Base-by-base conservation (phyloP, 2,797 vertebrate genomes). In the Ibycter americanus region DNA sequence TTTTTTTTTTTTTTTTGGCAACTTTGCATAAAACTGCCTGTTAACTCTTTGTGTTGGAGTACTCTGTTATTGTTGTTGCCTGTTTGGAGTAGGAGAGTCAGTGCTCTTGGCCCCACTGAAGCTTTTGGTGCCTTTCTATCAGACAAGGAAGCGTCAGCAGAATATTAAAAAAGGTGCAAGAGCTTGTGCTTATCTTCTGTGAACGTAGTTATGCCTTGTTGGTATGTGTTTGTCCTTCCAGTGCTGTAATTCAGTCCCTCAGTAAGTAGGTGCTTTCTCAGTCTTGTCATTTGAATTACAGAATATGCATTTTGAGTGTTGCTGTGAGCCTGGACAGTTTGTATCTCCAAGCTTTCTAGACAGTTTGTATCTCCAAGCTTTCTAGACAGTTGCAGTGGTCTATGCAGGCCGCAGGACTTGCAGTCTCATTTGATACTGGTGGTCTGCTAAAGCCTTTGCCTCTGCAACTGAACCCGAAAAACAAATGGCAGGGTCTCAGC, bases 401-500 rank as follows among this genome's bases (percentile, higher is more conserved):
- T 21, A 0, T 10, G 3, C 7, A 9, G 34, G 23, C 11, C 5
- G 0, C 8, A 4, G 59, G 58, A 22, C 22, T 26, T 14, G 16
- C 19, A 2, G n/a, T 15, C 20, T 34, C 17, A 0, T 19, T 17
- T 10, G 56, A 6, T 36, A 13, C 5, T 6, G 32, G 31, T 26
- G 23, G 18, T 66, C 31, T 55, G 58, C 21, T 31, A 11, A 27
- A 94, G 76, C 58, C 66, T 84, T 68, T 68, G 59, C 76, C 18
- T 56, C 52, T 66, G 77, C 58, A 85, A 70, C 79, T 63, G 74
- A 91, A 55, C 78, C 87, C 65, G 67, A 26, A 74, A 92, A 91
- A 40, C 87, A 82, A 84, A 67, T 44, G 71, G 59, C 59, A 38
- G 83, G 55, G 68, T 38, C 94, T 87, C 71, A 32, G 93, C 49